Base-by-base conservation (phyloP, 1,140 invertebrate genomes). In the Heliconius hermathena region DNA sequence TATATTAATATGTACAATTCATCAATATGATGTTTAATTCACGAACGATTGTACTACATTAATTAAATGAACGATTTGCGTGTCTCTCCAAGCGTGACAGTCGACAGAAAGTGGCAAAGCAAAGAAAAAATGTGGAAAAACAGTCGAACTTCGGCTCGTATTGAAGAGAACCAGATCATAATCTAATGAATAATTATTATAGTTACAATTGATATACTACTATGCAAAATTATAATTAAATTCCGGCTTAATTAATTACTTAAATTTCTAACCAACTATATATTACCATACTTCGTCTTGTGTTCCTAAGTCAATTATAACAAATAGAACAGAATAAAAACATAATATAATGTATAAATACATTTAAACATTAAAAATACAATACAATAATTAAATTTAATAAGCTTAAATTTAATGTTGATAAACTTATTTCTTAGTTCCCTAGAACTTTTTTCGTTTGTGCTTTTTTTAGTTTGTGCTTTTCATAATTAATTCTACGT, bases 1-100 rank as follows among this genome's bases (percentile, higher is more conserved):
- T n/a, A 57, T 11, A 57, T 22, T 5, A 2, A 6, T 66, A 66
- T 66, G 13, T 6, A 66, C 9, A 66, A 66, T 66, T 66, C 18
- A 81, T 81, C 16, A 29, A 41, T 52, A 20, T 77, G 72, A 71
- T 75, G 72, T 81, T 81, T 76, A 73, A 76, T 79, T 81, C 52
- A 75, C 16, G 26, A 71, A 22, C 66, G 70, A 60, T 66, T 36
- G 77, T 73, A 75, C 70, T 86, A 78, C 83, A 87, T 84, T 89
- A 88, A 88, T 89, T 89, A 85, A 83, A 73, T 76, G 38, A 82
- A 78, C 80, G 77, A 80, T 85, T 89, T 86, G 85, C 86, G 87
- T 88, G 81, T 83, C 81, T 73, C 83, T 82, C 66, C 29, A 77
- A 87, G 82, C 84, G 82, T 84, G 77, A 60, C 84, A 57, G 38